Evolutionary conservation across 1,140 invertebrate species (phyloP), one percentile per base, ranked within the genome.

Genomic region (Pseudomyrmex dendroicus): DNA sequence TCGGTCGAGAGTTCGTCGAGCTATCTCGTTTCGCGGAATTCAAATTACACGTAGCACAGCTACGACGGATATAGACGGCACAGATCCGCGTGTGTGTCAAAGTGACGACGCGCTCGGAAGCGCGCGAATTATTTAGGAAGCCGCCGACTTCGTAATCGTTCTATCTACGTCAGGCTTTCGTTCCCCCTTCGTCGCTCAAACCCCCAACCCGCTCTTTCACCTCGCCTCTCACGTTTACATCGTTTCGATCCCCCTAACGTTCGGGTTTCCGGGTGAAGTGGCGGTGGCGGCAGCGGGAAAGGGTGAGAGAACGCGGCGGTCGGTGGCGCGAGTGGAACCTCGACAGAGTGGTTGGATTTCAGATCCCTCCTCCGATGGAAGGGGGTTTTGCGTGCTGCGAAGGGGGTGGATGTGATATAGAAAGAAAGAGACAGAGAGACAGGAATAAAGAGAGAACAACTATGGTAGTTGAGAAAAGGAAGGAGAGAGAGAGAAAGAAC

Each of bases 121-220:
- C 59, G 63, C 10, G 35, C 74, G 82, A 83, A 90, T 87, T 84
- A 90, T 89, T 89, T 84, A 84, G 82, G 67, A 86, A 89, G 78
- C 48, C 83, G 63, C 62, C 77, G 84, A 89, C 83, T 83, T 48
- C 20, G 66, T 86, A 85, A 89, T 89, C 82, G 83, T 35, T 57
- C 50, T 67, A 85, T 72, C 76, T 59, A 78, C 64, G 64, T 74
- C 66, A 46, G 56, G 46, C 67, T 84, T 57, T 73, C 59, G 64
- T 52, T 35, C 17, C 17, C 82, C 46, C 50, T 25, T 57, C 57
- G 61, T 62, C 68, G n/a, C 78, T 22, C 83, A 59, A 54, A 15
- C 52, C 50, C 22, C 64, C 46, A 62, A 13, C 48, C 10, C 50
- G 62, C 25, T 67, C 66, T 63, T 52, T 35, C 63, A 17, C 56